Conservation (phyloP, 2,888 invertebrate genomes). For the Mamestra brassicae region DNA sequence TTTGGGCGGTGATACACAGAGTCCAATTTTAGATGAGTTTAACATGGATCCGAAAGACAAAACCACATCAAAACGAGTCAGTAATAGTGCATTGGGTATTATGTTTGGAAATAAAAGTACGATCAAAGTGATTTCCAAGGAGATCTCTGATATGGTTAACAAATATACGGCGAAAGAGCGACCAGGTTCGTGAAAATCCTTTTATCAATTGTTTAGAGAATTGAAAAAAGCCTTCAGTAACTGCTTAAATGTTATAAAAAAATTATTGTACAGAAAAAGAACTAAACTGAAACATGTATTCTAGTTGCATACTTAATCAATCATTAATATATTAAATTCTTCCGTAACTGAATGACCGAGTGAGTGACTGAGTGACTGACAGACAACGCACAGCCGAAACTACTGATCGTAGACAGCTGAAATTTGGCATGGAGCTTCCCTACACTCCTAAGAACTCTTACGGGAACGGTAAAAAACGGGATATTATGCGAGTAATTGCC, state of each 20-base stretch:
- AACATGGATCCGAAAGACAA: not conserved
- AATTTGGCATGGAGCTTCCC: too few relatives aligned
- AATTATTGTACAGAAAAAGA: not conserved
- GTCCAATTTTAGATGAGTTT: not conserved
- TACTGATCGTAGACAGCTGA: too few relatives aligned
- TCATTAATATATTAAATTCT: too few relatives aligned
- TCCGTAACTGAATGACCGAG: too few relatives aligned
- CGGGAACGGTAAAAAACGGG: too few relatives aligned
- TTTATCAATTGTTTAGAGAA: not conserved
- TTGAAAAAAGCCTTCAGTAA: too few relatives aligned
- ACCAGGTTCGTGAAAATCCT: slow-evolving; percentile 17
- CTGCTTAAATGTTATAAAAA: not conserved
- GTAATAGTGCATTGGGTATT: not conserved
- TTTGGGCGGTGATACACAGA: slow-evolving; percentile 8
- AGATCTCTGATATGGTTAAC: not conserved
- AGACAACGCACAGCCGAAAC: too few relatives aligned
- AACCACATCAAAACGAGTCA: not conserved
- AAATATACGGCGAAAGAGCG: not conserved
- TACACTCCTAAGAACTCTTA: too few relatives aligned
- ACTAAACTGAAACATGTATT: too few relatives aligned
- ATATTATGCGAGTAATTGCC: too few relatives aligned
- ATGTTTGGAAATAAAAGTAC: slow-evolving; percentile 26
- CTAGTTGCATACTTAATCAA: too few relatives aligned
- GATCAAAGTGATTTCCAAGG: not conserved
- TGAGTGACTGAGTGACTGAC: too few relatives aligned